phyloP scores from a whole-genome alignment of 2,888 invertebrate species.

The Platycnemis pennipes region DNA sequence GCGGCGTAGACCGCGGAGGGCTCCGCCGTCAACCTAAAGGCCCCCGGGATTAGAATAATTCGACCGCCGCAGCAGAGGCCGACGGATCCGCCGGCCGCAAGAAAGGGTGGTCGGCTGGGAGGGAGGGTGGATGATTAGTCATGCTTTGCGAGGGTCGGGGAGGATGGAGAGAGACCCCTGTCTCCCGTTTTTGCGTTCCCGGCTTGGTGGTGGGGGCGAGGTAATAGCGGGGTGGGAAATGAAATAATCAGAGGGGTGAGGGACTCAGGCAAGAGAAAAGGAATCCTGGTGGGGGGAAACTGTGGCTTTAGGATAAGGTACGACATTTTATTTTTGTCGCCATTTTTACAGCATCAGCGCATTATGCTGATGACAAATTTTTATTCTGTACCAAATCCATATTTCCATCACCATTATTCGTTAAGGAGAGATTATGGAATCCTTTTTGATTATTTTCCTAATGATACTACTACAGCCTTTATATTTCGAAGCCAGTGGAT shows the following conservation, averaged over 20 bases:
- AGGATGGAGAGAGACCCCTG: background rate
- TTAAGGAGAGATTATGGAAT: too few species aligned
- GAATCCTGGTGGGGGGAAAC: too few species aligned
- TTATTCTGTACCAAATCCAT: too few species aligned
- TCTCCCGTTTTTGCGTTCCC: background rate
- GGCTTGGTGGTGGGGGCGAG: too few species aligned
- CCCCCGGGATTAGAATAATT: constrained; percentile 43
- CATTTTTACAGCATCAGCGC: too few species aligned
- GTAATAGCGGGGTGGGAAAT: background rate
- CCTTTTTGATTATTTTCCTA: too few species aligned
- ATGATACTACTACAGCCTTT: too few species aligned
- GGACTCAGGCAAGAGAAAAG: background rate
- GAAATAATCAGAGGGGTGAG: background rate
- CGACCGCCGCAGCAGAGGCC: constrained; percentile 25
- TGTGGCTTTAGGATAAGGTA: too few species aligned
- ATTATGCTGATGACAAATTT: too few species aligned
- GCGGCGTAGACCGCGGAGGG: background rate
- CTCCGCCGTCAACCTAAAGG: constrained; percentile 19
- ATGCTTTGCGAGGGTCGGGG: background rate
- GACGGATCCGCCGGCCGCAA: constrained; percentile 21
- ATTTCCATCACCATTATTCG: too few species aligned
- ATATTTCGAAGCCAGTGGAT: too few species aligned
- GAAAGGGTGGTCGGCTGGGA: background rate
- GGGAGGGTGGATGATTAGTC: background rate
- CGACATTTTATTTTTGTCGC: too few species aligned